These are phyloP conservation scores for Calameuta filiformis DNA, from an alignment of 2,888 invertebrate species.

Conservation along the genomic window DNA sequence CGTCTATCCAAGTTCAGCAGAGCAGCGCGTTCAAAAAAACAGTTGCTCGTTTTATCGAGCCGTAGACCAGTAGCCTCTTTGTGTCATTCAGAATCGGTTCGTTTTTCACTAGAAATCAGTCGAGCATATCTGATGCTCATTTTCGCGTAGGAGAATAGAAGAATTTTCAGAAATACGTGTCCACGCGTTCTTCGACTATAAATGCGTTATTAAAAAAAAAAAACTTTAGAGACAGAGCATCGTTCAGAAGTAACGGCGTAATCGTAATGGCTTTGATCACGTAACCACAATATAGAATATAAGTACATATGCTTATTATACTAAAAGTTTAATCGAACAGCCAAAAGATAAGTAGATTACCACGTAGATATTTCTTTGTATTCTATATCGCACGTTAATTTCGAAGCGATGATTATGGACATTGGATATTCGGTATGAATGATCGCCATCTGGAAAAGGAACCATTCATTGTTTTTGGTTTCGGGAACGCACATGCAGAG, in stretches of 20 bases:
- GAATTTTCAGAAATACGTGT: neutral
- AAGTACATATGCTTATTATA: neutral
- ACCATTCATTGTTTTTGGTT: neutral
- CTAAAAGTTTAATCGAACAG: no score
- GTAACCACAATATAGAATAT: neutral
- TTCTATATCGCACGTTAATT: neutral
- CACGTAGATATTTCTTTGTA: neutral
- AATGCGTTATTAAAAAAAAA: no score
- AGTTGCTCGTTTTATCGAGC: neutral
- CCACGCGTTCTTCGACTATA: no score
- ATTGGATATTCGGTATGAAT: neutral
- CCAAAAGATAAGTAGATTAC: neutral
- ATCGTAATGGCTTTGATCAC: neutral
- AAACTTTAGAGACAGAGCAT: no score
- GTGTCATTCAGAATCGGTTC: neutral
- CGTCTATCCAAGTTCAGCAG: no score
- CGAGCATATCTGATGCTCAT: neutral
- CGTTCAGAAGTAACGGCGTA: no score
- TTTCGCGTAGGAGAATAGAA: neutral
- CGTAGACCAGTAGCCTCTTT: neutral
- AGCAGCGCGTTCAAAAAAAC: neutral
- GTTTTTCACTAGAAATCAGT: neutral
- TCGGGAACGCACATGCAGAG: neutral
- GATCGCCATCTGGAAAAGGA: neutral
- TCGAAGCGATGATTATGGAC: neutral